Evolutionary conservation across 2,113 vertebrate genomes (phyloP), one percentile per base, ranked within the genome.

Genomic region (Glaucomys volans): DNA sequence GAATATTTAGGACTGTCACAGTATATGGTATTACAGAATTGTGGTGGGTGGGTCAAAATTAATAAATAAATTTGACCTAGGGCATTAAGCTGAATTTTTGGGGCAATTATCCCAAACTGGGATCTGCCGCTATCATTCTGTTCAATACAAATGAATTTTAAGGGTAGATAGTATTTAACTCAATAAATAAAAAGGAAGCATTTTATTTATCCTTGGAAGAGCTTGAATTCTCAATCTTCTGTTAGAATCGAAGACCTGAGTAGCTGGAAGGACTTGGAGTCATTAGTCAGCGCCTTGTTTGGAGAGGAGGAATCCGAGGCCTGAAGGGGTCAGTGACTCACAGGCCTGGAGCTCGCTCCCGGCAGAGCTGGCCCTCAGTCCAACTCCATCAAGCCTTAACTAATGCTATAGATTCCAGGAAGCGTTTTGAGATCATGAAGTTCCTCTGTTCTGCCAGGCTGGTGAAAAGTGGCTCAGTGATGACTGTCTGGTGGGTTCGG

Each of bases 241-340:
- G 3, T 80, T 80, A 84, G 72, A 90, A 69, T 90, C n/a, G 80
- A 74, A 92, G 47, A 79, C 28, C 28, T 86, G 42, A 22, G 40
- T 40, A 74, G 22, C 13, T 75, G n/a, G 81, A 77, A 64, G 7
- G 44, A 83, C 8, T 42, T 42, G 16, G 4, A 32, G 28, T 88
- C 50, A 67, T 80, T 64, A 75, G 50, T 67, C 50, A 83, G 71
- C 67, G 64, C 1, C 44, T 90, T 42, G 28, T 81, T 90, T 81
- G 30, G 71, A 82, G 85, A 95, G 54, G 37, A 69, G n/a, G 30
- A 94, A 91, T 94, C 90, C 35, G 92, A 94, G 62, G 40, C 95
- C 66, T 69, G 76, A 66, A 90, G 42, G 89, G 12, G 10, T 13
- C 30, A 18, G 11, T 94, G 89, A 92, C 24, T 94, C 57, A 90